Percentiles rank a stretch among this genome's conserved stretches.
These are phyloP conservation scores for Agrochola litura DNA, from an alignment of 2,888 invertebrate species.

Conservation along the genomic window DNA sequence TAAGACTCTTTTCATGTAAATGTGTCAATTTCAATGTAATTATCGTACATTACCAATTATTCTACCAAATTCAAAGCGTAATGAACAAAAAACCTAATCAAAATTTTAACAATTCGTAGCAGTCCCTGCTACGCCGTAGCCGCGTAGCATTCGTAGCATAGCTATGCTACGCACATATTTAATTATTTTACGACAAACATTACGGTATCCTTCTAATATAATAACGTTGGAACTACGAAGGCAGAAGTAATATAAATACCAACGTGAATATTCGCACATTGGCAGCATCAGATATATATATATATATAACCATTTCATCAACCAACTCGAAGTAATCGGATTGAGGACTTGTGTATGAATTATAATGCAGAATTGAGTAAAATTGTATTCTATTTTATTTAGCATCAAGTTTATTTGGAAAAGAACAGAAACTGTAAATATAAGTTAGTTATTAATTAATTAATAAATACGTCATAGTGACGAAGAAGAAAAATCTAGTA, in stretches of 20 bases:
- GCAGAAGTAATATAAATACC: slow-evolving; percentile 39
- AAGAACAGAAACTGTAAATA: not conserved
- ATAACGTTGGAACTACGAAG: slow-evolving; percentile 12
- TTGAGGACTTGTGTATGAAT: slow-evolving; percentile 7
- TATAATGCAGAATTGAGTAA: not conserved
- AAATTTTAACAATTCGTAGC: slow-evolving; percentile 26
- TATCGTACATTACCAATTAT: not conserved
- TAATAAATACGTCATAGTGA: not conserved
- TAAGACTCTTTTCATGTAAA: not conserved
- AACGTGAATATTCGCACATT: not conserved
- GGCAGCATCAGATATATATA: slow-evolving; percentile 7
- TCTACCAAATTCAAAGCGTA: not conserved
- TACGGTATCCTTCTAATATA: not conserved
- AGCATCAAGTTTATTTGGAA: not conserved
- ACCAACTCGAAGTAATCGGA: slow-evolving; percentile 19
- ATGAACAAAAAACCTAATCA: not conserved
- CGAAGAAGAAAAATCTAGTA: not conserved
- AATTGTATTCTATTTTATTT: not conserved
- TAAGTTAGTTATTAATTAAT: no score
- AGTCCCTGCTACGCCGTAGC: slow-evolving; percentile 34
- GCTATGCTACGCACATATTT: not conserved
- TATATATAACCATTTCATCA: slow-evolving; percentile 5
- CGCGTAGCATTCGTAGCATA: slow-evolving; percentile 1
- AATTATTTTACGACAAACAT: slow-evolving; percentile 4
- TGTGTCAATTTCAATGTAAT: not conserved